Base-by-base conservation (phyloP, 2,888 invertebrate genomes). In the Parochlus steinenii region DNA sequence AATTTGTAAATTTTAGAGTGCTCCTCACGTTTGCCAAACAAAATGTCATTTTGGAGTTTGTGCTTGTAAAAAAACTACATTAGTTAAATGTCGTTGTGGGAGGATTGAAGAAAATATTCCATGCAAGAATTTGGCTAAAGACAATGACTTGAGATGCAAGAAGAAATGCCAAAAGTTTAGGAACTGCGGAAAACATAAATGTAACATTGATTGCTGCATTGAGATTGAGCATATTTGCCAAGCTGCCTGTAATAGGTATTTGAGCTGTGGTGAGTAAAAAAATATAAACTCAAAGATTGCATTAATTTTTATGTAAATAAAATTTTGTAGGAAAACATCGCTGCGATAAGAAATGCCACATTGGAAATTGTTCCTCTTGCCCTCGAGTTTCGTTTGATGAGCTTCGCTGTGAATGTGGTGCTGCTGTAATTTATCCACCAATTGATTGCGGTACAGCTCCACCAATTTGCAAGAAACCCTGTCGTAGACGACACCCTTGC, bases 361-460 rank as follows among this genome's bases (percentile, higher is more conserved):
- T 75, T 35, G 89, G 89, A 14, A 74, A 75, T 47, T 86, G 85
- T 50, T 67, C 69, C 26, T 74, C 78, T 3, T 90, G 89, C 55
- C 70, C 75, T 45, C 65, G 75, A 46, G 73, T 79, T 47, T 58
- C 72, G 50, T 92, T 92, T 61, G 82, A 86, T 34, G 95, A 97
- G 60, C 61, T 95, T 33, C 71, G 71, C 14, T 97, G 97, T 55
- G 80, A 80, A 52, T 97, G 97, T 56, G 93, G 95, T 6, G 66
- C 71, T 0, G 73, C 78, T 43, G 82, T 90, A 19, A 58, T 83
- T 35, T 77, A 78, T 53, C 95, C 97, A 2, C 97, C 97, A 0
- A 74, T 97, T 32, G 74, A 85, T 0, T 97, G 97, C 56, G 95
- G 95, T 12, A 80, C 87, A 0, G 73, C 74, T 40, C 76, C 78